Base-by-base conservation (phyloP, 2,888 invertebrate genomes). In the Creontiades dilutus region DNA sequence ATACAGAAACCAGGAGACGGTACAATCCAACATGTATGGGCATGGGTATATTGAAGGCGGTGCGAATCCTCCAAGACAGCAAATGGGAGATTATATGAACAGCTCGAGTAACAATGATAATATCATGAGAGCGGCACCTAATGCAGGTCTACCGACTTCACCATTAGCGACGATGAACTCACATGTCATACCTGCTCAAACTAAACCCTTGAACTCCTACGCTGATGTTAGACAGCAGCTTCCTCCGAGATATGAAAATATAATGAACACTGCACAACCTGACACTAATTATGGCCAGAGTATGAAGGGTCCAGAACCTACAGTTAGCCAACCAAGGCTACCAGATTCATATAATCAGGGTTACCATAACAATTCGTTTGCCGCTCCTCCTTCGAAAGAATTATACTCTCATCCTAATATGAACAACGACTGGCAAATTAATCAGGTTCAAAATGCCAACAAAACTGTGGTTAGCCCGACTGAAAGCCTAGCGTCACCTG, bases 371-470 rank as follows among this genome's bases (percentile, higher is more conserved):
- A 88, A 78, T 28, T 76, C 88, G 78, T 88, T 28, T 37, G 85
- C 37, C 16, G 52, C 27, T 7, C 85, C 57, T 16, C 85, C 57
- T 14, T 9, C 37, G 16, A 88, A 80, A 14, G 88, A 88, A 9
- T 55, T 78, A n/a, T 61, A 80, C 88, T 16, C n/a, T 28, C 68
- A 68, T 23, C 19, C 68, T 0, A 47, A 78, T 5, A n/a, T 55
- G 28, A 52, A 78, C 61, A 86, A 86, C 86, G 86, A 86, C 48
- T 86, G 78, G 90, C 75, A 55, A 55, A 82, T 81, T 19, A 90
- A 86, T 76, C 86, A 57, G 46, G 37, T 61, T 23, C 68, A 68
- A 23, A 52, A 52, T 23, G 48, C 82, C 82, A 47, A 16, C 47
- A 82, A 82, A 13, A 9, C 82, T 16, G 68, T 23, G 12, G n/a